These are phyloP conservation scores for Poicephalus meyeri DNA, from an alignment of 2,113 vertebrate species.

Conservation along the genomic window DNA sequence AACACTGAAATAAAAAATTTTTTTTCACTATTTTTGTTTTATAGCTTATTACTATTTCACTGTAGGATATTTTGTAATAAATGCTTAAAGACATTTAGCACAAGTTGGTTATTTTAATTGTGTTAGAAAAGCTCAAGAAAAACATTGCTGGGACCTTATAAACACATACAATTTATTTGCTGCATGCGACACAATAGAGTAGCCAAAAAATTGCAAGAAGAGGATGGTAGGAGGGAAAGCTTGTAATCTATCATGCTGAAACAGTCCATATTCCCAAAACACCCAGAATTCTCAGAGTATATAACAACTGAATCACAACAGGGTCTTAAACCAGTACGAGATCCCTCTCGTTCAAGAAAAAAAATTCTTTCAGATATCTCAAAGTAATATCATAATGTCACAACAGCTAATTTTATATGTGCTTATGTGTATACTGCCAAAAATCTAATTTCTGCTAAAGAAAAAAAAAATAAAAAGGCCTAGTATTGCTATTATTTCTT, in stretches of 20 bases:
- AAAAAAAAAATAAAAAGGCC: too few species aligned
- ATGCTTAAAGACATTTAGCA: neutral
- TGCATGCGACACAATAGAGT: neutral
- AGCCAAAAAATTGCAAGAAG: neutral
- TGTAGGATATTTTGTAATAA: neutral
- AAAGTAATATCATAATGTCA: neutral
- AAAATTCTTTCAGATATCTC: fast-evolving
- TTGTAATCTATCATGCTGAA: neutral
- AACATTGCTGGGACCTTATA: neutral
- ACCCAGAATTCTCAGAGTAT: neutral
- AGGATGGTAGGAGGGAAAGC: neutral
- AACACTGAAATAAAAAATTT: neutral
- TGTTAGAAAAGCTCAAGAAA: neutral
- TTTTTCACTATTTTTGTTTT: neutral
- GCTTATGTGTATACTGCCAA: neutral
- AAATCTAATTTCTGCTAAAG: neutral
- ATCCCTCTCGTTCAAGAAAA: neutral
- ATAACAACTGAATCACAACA: neutral
- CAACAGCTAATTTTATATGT: neutral
- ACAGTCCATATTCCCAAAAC: neutral
- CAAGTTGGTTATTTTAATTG: neutral
- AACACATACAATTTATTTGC: neutral
- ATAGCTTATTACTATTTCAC: slow-evolving; percentile 16
- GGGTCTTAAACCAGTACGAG: neutral
- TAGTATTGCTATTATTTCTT: neutral